A percentile compares a stretch with the other conserved stretches of the same genome.
phyloP scores from a whole-genome alignment of 2,797 vertebrate species.

The Otolemur crassicaudatus region DNA sequence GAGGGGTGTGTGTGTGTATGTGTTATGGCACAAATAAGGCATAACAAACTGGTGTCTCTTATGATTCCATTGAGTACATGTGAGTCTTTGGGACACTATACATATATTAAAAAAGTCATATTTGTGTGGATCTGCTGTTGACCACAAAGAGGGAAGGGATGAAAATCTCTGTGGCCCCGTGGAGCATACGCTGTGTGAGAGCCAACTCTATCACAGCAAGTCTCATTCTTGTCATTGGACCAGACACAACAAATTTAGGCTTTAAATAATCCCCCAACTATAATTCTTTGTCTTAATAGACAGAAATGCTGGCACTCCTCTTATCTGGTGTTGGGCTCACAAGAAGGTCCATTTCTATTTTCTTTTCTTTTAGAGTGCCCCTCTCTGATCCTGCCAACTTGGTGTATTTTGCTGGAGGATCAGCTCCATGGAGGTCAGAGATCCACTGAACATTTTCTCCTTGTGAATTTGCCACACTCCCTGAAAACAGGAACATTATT shows the following conservation, averaged over 20 bases:
- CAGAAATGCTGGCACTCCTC: background rate
- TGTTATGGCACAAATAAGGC: background rate
- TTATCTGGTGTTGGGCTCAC: background rate
- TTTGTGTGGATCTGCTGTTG: background rate
- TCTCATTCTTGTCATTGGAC: background rate
- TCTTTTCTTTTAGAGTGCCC: background rate
- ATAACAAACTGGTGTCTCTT: background rate
- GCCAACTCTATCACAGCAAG: background rate
- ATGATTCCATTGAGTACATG: background rate
- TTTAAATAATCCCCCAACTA: background rate
- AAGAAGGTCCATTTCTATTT: background rate
- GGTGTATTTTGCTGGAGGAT: background rate
- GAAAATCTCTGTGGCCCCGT: background rate
- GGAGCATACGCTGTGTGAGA: rapidly evolving
- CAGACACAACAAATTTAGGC: background rate
- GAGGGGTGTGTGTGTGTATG: too few species aligned
- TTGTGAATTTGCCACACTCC: background rate
- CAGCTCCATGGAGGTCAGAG: background rate
- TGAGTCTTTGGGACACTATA: background rate
- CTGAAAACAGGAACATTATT: background rate
- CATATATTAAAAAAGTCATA: background rate
- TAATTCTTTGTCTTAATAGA: background rate
- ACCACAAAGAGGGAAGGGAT: background rate
- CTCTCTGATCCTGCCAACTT: background rate
- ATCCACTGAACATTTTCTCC: background rate